A percentile compares a stretch with the other conserved stretches of the same genome.
These are phyloP conservation scores for Scaptodrosophila latifasciaeformis DNA, from an alignment of 2,888 invertebrate species.

Conservation along the genomic window DNA sequence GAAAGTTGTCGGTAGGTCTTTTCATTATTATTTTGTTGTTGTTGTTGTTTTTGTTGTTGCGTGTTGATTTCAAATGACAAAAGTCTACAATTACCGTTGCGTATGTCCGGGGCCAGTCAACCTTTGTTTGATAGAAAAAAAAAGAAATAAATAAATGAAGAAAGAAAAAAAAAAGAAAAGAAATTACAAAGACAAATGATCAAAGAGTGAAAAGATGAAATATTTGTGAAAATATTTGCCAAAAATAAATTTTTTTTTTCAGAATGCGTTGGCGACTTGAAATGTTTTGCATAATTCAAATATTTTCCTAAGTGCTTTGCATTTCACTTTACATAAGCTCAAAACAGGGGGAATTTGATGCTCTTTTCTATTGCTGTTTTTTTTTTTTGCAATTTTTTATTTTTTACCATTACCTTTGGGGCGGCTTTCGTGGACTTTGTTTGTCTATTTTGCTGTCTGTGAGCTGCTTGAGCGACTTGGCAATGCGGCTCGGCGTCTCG, in stretches of 20 bases:
- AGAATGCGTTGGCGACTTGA: neutral
- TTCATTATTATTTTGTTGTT: conserved; percentile 9
- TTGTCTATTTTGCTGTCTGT: conserved; percentile 29
- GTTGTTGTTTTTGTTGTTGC: neutral
- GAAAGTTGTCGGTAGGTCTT: neutral
- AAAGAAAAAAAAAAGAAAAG: too few relatives aligned
- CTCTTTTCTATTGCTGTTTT: conserved; percentile 19
- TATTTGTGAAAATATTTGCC: neutral
- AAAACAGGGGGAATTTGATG: too few relatives aligned
- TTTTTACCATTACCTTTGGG: conserved; percentile 20
- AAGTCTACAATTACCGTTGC: neutral
- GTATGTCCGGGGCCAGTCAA: too few relatives aligned
- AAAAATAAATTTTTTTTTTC: neutral
- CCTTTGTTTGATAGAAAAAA: too few relatives aligned
- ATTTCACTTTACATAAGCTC: conserved; percentile 55
- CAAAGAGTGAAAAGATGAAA: too few relatives aligned
- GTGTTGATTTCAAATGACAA: neutral
- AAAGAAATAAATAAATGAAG: neutral
- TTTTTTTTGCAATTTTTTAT: conserved; percentile 14
- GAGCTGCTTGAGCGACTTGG: conserved; percentile 24
- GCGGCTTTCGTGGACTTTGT: neutral
- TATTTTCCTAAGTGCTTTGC: conserved; percentile 8
- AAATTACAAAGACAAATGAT: too few relatives aligned
- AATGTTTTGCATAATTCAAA: conserved; percentile 13
- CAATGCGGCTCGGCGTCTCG: too few relatives aligned